Percentiles rank a stretch among this genome's conserved stretches.
Conservation (phyloP, 2,888 invertebrate genomes). For the Litoditis marina region DNA sequence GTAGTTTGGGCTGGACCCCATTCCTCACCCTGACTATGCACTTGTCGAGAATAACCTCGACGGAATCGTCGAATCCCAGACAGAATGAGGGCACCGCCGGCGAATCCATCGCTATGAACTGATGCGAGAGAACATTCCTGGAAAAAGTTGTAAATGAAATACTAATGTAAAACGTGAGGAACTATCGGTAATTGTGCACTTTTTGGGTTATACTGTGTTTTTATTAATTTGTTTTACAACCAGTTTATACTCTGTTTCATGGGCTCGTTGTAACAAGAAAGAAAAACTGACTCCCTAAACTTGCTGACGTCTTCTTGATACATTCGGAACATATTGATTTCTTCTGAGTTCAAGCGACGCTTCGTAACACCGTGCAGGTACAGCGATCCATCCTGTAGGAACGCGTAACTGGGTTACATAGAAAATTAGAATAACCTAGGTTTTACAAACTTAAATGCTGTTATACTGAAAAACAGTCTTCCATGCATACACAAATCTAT, state of each 20-base stretch:
- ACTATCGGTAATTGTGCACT: too few relatives aligned
- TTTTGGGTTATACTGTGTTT: too few relatives aligned
- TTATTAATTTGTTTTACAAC: too few relatives aligned
- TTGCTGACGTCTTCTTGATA: conserved; percentile 30
- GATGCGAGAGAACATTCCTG: neutral
- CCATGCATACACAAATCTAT: too few relatives aligned
- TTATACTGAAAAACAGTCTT: too few relatives aligned
- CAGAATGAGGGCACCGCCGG: conserved; percentile 38
- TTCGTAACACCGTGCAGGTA: conserved; percentile 38
- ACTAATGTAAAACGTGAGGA: too few relatives aligned
- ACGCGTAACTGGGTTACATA: too few relatives aligned
- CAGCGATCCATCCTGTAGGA: conserved; percentile 33
- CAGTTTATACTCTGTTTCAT: too few relatives aligned
- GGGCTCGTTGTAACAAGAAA: neutral
- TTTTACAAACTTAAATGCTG: too few relatives aligned
- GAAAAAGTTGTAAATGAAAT: too few relatives aligned
- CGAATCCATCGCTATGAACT: conserved; percentile 11
- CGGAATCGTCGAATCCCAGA: conserved; percentile 38
- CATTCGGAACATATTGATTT: conserved; percentile 24
- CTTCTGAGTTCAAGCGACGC: conserved; percentile 25
- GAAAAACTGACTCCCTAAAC: conserved; percentile 30
- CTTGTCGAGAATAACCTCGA: conserved; percentile 34
- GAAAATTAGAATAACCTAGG: too few relatives aligned
- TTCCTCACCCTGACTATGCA: conserved; percentile 36
- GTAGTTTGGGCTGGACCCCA: too few relatives aligned